Evolutionary conservation across 2,888 invertebrate genomes (phyloP).

Genomic region (Conops quadrifasciatus): DNA sequence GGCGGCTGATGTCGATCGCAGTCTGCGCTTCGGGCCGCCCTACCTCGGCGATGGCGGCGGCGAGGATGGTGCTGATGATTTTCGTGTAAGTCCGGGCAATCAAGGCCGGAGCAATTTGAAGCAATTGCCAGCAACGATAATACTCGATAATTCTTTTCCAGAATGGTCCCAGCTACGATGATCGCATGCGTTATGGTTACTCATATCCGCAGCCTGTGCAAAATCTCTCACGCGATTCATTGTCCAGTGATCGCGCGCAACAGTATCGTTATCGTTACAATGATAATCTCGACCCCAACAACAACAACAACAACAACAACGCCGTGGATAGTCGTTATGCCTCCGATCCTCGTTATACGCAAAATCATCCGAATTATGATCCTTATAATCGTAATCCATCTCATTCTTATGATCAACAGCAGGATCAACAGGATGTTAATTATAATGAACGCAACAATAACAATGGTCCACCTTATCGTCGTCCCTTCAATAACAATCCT

Average conservation of each 20-base stretch:
- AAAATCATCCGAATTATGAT: slow-evolving; percentile 54
- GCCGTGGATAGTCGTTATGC: slow-evolving; percentile 39
- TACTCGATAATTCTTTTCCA: slow-evolving; percentile 44
- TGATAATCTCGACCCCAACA: slow-evolving; percentile 14
- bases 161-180: slow-evolving; percentile 61
- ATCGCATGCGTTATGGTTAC: slow-evolving; percentile 59
- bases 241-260: slow-evolving; percentile 50
- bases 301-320: slow-evolving; percentile 38
- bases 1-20: slow-evolving; percentile 57
- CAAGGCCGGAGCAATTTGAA: background rate
- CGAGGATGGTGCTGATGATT: slow-evolving; percentile 61
- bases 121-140: background rate
- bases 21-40: slow-evolving; percentile 62
- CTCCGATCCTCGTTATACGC: slow-evolving; percentile 45
- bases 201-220: slow-evolving; percentile 50
- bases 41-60: slow-evolving; percentile 53
- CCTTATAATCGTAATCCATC: slow-evolving; percentile 38
- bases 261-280: background rate
- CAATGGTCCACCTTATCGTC: slow-evolving; percentile 30
- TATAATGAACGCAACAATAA: slow-evolving; percentile 20
- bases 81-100: slow-evolving; percentile 52
- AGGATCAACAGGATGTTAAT: slow-evolving; percentile 14
- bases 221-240: slow-evolving; percentile 50
- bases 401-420: slow-evolving; percentile 28
- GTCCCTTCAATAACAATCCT: slow-evolving; percentile 17